Base-by-base conservation (phyloP, 1,140 invertebrate genomes). In the Diabrotica virgifera region DNA sequence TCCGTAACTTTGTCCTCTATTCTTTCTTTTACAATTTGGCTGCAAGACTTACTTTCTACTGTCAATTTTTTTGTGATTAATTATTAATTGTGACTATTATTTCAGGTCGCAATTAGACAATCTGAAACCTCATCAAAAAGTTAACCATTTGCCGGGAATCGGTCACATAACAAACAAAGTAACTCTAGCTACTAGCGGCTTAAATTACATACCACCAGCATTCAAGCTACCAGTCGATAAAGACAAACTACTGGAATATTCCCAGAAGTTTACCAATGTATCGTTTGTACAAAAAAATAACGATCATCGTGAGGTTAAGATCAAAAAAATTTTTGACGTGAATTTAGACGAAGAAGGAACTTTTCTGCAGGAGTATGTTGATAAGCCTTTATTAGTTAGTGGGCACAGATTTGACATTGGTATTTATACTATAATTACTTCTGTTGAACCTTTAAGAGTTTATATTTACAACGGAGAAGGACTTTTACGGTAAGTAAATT, bases 381-480 rank as follows among this genome's bases (percentile, higher is more conserved):
- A 90, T 58, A 90, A 88, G 66, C 95, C 95, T 8, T 89, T 92
- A 65, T 79, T 92, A 11, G 86, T 95, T 5, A 91, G 93, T 76
- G 91, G 91, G 0, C 86, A 93, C 77, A 98, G 97, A 81, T 99
- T 99, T 82, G 96, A 99, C 78, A 94, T 99, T 77, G 96, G 96
- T 12, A 87, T 98, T 13, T 99, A 99, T 80, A 93, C 93, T 0
- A 90, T 93, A 1, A 82, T 98, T 2, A 97, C 96, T 0, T 96
- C 94, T 0, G 85, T 98, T 0, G 85, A 96, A 81, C 96, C 96
- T 9, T 78, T 98, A 0, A 83, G 95, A 72, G 86, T 92, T 0
- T 98, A 98, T 74, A 89, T 90, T 62, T 94, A 96, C 75, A 90
- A 91, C 77, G 93, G 90, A 6, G 96, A 98, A 74, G 87, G 91